Base-by-base conservation (phyloP, 2,888 invertebrate genomes). In the Troglohyphantes excavatus region DNA sequence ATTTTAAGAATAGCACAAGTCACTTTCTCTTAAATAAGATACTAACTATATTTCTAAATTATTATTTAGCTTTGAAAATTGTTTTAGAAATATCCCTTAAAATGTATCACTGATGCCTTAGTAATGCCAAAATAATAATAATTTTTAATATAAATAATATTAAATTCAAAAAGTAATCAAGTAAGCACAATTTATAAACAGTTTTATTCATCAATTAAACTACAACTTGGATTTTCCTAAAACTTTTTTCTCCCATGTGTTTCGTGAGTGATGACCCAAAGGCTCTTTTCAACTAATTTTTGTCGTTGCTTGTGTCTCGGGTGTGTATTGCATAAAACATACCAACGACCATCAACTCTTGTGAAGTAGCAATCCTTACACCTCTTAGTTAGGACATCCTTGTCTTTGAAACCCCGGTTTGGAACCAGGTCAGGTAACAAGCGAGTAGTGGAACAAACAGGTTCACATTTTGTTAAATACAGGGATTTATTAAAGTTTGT, bases 221-320 rank as follows among this genome's bases (percentile, higher is more conserved):
- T 53, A 53, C 53, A 53, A n/a, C 53, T 53, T n/a, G n/a, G n/a
- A 53, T 53, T 53, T n/a, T n/a, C 53, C 59, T 53, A 88, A 72
- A 90, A 90, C n/a, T 91, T 91, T 21, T 84, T 91, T 9, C 75
- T 81, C 9, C 95, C 95, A 93, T 96, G 96, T 23, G 95, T 96
- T 2, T 96, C 96, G 93, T 96, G 96, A 0, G 96, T 96, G 87
- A 97, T 93, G 87, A 96, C 95, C 95, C 96, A 96, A 21, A 96
- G 96, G 91, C 95, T 95, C 13, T 95, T 96, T 91, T 95, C 95
- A 87, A 95, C 95, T 87, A 95, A 95, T 94, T 96, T 96, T 19
- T 95, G 94, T 95, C 96, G 96, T 94, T 97, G 97, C 93, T 97
- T 97, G 93, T 98, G 97, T 53, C 97, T 95, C 26, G 96, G 96